Base-by-base conservation (phyloP, 2,113 vertebrate species). In the Amphilophus citrinellus region DNA sequence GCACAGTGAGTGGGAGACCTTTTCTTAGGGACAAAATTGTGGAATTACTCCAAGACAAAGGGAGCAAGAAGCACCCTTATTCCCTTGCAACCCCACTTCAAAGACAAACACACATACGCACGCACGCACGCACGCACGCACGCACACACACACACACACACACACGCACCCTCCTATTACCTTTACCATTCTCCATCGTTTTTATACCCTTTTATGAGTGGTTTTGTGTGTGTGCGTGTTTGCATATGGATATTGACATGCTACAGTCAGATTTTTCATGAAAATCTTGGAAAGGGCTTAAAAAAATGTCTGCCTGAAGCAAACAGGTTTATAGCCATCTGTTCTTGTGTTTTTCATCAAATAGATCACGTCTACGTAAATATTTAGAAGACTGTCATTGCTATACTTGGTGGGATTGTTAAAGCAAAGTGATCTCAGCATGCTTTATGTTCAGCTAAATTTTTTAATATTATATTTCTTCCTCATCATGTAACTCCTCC, bases 41-140 rank as follows among this genome's bases (percentile, higher is more conserved):
- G 87, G 94, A 94, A 95, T 95, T 83, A 95, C 92, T 81, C 89
- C 88, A 94, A 94, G 80, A 96, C 93, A 96, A 96, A 94, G 88
- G 91, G 92, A 89, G 87, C 57, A 66, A 71, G 73, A 61, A 86
- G 90, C 76, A 65, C 63, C 53, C 42, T 68, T 61, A 61, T 32
- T 44, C 60, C 37, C 63, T 59, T 79, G 18, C 22, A 50, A 61
- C 44, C 65, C 14, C 24, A 32, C 13, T 58, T 79, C 17, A 79
- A 22, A 78, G 44, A 76, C 42, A 50, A 20, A 0, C 47, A 20
- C 84, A 27, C 3, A 42, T 78, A 10, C 57, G 9, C 30, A 42
- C 14, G 30, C 32, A 60, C 27, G 35, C 44, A 37, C n/a, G 59
- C 37, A 3, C 42, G 68, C 22, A 62, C 18, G 63, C 39, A 63